Evolutionary conservation across 2,888 invertebrate genomes (phyloP).

Genomic region (Orthonevra nobilis): DNA sequence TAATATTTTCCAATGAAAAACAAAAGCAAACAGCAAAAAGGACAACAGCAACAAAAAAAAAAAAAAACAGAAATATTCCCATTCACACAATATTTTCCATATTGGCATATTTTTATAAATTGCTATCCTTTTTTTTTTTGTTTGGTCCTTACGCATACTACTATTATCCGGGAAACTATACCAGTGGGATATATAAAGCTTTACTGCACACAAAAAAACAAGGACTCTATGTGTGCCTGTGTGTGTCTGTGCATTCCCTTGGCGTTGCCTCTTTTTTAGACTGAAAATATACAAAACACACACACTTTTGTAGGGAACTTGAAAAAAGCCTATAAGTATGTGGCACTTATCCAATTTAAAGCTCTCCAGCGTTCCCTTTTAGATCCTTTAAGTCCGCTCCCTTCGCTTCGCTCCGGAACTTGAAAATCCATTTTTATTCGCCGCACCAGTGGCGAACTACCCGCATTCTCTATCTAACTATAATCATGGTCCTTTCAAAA

Average conservation of each 20-base stretch:
- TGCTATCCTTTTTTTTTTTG: slow-evolving; percentile 47
- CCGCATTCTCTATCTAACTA: slow-evolving; percentile 24
- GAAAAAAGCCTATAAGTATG: slow-evolving; percentile 61
- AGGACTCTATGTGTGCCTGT: not conserved
- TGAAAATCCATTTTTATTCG: slow-evolving; percentile 46
- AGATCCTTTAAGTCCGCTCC: slow-evolving; percentile 3
- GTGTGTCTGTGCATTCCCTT: slow-evolving; percentile 41
- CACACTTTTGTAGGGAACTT: not conserved
- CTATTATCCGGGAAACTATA: slow-evolving; percentile 22
- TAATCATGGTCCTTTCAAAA: slow-evolving; percentile 13
- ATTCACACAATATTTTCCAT: slow-evolving; percentile 69
- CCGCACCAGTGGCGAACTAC: slow-evolving; percentile 16
- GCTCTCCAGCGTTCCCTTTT: slow-evolving; percentile 58
- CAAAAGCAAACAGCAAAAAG: slow-evolving; percentile 1
- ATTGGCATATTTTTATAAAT: slow-evolving; percentile 70
- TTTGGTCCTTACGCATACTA: not conserved
- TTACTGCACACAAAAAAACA: slow-evolving; percentile 35
- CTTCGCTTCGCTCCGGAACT: slow-evolving; percentile 2
- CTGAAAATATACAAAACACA: slow-evolving; percentile 33
- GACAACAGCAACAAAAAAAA: slow-evolving; percentile 53
- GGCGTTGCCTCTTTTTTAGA: slow-evolving; percentile 50
- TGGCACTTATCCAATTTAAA: slow-evolving; percentile 70
- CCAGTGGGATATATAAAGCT: slow-evolving; percentile 61
- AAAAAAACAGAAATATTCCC: slow-evolving; percentile 49
- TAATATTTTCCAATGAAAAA: slow-evolving; percentile 34